phyloP scores from a whole-genome alignment of 2,113 vertebrate species.

The Enhydra lutris region DNA sequence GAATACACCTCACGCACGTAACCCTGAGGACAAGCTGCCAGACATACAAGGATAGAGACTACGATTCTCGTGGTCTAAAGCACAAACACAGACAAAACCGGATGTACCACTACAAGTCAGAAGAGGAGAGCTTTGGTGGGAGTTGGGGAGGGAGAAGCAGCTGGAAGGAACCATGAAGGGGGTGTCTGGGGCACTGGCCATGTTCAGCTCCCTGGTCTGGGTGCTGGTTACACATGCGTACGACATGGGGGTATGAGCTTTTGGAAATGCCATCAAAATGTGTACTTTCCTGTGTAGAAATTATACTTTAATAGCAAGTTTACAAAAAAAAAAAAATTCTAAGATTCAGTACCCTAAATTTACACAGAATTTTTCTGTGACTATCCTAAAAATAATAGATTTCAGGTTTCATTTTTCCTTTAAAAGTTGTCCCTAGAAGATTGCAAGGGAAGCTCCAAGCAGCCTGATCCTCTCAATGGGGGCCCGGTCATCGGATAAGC shows the following conservation, averaged over 20 bases:
- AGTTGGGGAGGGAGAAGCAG: background rate
- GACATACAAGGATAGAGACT: too few relatives aligned
- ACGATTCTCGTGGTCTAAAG: background rate
- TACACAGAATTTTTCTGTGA: background rate
- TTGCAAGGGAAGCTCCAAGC: background rate
- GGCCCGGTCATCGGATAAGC: background rate
- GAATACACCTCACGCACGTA: background rate
- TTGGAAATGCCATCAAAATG: background rate
- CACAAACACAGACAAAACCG: background rate
- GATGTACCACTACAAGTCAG: background rate
- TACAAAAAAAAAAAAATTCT: background rate
- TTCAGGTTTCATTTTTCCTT: background rate
- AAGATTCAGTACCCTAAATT: background rate
- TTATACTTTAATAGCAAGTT: background rate
- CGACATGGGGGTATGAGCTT: rapidly evolving
- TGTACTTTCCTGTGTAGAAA: background rate
- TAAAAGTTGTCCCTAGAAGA: background rate
- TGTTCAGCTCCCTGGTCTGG: background rate
- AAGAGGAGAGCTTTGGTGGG: background rate
- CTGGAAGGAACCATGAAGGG: background rate
- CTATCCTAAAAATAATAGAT: background rate
- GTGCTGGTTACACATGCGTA: rapidly evolving
- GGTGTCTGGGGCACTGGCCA: too few relatives aligned
- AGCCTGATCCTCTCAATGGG: background rate
- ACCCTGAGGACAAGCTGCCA: background rate